Conservation (phyloP, 2,888 invertebrate genomes). For the Philereme vetulata region DNA sequence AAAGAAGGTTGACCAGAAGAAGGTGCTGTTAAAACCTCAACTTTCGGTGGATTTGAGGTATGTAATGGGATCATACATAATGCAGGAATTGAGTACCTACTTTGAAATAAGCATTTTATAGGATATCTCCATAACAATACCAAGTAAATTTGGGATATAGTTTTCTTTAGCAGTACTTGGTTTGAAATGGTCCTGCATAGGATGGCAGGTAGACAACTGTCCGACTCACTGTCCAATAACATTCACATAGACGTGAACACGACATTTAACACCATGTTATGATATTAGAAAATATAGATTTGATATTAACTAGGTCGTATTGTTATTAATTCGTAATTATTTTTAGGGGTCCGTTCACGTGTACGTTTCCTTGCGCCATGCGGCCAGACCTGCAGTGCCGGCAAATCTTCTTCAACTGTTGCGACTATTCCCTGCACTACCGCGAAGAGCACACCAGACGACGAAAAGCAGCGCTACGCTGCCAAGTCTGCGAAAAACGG, state of each 20-base stretch:
- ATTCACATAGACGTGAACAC: too few species aligned
- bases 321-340: constrained; percentile 1
- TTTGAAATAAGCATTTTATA: too few species aligned
- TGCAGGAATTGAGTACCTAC: neutral
- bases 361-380: constrained; percentile 66
- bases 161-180: too few species aligned
- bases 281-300: neutral
- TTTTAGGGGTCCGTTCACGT: constrained; percentile 74
- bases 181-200: too few species aligned
- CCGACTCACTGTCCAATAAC: too few species aligned
- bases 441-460: constrained; percentile 77
- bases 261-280: too few species aligned
- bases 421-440: constrained; percentile 76
- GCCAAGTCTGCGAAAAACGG: constrained; percentile 78
- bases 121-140: too few species aligned
- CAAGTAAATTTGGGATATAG: too few species aligned
- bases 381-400: constrained; percentile 70
- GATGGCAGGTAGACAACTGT: too few species aligned
- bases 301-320: neutral
- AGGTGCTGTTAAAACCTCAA: constrained; percentile 52
- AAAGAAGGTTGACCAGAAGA: constrained; percentile 39
- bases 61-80: neutral
- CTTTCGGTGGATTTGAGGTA: constrained; percentile 69
- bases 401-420: constrained; percentile 76
- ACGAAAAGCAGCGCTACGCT: constrained; percentile 72